Evolutionary conservation across 2,888 invertebrate genomes (phyloP).

Genomic region (Keiferia lycopersicella): DNA sequence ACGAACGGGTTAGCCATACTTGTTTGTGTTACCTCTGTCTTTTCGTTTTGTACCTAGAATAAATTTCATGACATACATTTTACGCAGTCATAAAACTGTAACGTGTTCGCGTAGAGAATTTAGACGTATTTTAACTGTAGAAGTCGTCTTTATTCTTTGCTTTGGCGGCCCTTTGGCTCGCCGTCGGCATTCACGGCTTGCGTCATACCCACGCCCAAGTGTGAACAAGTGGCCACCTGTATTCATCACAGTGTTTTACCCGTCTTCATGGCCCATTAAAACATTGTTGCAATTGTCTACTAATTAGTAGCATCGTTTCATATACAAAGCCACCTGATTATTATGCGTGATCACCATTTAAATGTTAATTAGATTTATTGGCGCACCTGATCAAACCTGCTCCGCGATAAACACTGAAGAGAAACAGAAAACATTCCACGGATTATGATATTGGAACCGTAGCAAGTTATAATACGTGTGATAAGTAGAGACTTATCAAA

Average conservation of each 20-base stretch:
- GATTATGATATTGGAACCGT: constrained; percentile 7
- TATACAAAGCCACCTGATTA: constrained; percentile 74
- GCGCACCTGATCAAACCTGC: constrained; percentile 70
- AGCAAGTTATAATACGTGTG: not conserved
- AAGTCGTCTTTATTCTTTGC: too few species aligned
- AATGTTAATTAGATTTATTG: constrained; percentile 78
- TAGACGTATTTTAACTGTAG: too few species aligned
- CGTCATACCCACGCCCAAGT: constrained; percentile 52
- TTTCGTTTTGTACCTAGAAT: too few species aligned
- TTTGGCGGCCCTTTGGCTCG: constrained; percentile 2
- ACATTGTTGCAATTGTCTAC: constrained; percentile 67
- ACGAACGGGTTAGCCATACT: too few species aligned
- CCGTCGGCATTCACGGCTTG: constrained; percentile 41
- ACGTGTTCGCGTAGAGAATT: too few species aligned
- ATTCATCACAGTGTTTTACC: constrained; percentile 55
- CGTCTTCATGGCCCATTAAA: constrained; percentile 61
- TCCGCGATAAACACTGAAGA: constrained; percentile 41
- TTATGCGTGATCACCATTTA: constrained; percentile 79
- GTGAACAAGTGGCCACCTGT: constrained; percentile 61
- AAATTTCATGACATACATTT: too few species aligned
- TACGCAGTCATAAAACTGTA: too few species aligned
- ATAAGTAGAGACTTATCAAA: not conserved
- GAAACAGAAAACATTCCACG: constrained; percentile 41
- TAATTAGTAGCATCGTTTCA: constrained; percentile 70
- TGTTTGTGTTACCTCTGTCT: too few species aligned